Percentiles rank a stretch among this genome's conserved stretches.
phyloP scores from a whole-genome alignment of 2,888 invertebrate species.

The Malachius bipustulatus region DNA sequence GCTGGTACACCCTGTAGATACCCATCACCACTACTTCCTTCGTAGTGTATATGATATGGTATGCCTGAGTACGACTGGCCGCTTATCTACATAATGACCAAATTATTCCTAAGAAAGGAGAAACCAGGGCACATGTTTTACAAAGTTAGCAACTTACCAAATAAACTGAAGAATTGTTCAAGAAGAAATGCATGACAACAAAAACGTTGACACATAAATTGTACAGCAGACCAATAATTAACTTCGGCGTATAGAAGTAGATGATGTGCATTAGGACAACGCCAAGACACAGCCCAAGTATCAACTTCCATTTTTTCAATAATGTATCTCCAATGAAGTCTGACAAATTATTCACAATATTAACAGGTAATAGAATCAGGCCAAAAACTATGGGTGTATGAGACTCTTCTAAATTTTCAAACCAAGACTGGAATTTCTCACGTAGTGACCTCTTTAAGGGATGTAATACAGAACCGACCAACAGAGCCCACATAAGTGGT shows the following conservation, averaged over 20 bases:
- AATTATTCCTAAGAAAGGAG: too few relatives aligned
- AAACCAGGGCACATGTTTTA: too few relatives aligned
- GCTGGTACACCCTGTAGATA: too few relatives aligned
- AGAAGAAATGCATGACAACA: constrained; percentile 29
- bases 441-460: constrained; percentile 82
- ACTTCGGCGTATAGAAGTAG: constrained; percentile 60
- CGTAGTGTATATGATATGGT: too few relatives aligned
- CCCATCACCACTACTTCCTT: too few relatives aligned
- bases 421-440: constrained; percentile 66
- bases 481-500: constrained; percentile 88
- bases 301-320: constrained; percentile 51
- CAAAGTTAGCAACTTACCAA: too few relatives aligned
- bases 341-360: constrained; percentile 62
- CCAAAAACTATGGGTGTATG: constrained; percentile 53
- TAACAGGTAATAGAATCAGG: constrained; percentile 54
- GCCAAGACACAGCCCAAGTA: constrained; percentile 37
- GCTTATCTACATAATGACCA: too few relatives aligned
- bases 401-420: constrained; percentile 53
- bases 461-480: constrained; percentile 95
- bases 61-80: too few relatives aligned
- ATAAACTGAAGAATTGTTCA: constrained; percentile 25
- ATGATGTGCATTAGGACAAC: constrained; percentile 46
- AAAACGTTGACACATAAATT: constrained; percentile 16
- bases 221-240: constrained; percentile 49
- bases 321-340: constrained; percentile 62